Percentiles rank a stretch among this genome's conserved stretches.
These are phyloP conservation scores for Coregonus clupeaformis DNA, from an alignment of 2,113 vertebrate genomes.

Conservation along the genomic window DNA sequence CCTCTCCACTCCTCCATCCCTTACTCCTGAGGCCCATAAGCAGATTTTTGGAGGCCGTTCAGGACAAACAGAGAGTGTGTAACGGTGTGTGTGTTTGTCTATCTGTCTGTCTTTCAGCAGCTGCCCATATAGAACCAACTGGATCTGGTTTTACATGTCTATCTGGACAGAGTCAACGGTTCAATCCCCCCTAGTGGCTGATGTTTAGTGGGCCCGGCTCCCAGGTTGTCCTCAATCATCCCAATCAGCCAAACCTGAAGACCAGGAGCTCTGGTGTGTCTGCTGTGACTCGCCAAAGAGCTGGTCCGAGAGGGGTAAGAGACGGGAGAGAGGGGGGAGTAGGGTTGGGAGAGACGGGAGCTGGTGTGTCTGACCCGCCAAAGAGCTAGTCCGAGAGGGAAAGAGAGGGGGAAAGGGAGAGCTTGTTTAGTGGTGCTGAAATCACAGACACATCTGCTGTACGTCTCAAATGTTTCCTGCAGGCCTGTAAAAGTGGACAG, in stretches of 20 bases:
- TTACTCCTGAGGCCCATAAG: constrained; percentile 7
- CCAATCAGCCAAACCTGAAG: constrained; percentile 9
- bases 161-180: neutral
- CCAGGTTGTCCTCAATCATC: neutral
- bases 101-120: constrained; percentile 47
- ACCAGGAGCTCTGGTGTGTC: neutral
- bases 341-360: neutral
- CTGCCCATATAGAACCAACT: constrained; percentile 17
- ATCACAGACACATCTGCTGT: constrained; percentile 64
- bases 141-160: constrained; percentile 17
- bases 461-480: constrained; percentile 57
- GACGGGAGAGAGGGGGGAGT: neutral
- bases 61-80: too few species aligned
- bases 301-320: constrained; percentile 1
- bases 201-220: constrained; percentile 1
- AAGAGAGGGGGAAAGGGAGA: constrained; percentile 14
- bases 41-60: constrained; percentile 40
- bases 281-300: neutral
- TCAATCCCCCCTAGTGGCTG: neutral
- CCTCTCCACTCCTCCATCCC: constrained; percentile 1
- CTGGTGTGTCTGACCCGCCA: neutral
- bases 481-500: constrained; percentile 29
- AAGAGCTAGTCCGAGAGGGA: neutral
- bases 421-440: constrained; percentile 45
- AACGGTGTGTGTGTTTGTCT: neutral